Base-by-base conservation (phyloP, 2,797 vertebrate species). In the Neosalanx taihuensis region DNA sequence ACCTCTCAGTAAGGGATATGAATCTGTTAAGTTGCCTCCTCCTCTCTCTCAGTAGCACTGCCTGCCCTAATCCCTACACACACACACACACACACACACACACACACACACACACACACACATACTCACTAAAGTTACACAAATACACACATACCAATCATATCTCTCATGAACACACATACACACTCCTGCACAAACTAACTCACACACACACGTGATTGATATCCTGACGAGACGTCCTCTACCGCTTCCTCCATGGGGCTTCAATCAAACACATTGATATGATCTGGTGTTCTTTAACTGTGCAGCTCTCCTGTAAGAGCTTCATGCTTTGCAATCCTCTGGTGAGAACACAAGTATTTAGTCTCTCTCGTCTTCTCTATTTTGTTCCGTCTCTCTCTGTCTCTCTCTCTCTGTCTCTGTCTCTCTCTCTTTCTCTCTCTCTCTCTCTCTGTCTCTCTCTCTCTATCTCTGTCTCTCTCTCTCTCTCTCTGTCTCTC, bases 1-100 rank as follows among this genome's bases (percentile, higher is more conserved):
- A 90, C 86, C 88, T 88, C 87, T 87, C 86, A 82, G 85, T 89
- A 88, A 87, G 89, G 90, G 86, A 87, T 88, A 89, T 86, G 86
- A 90, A 90, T 89, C 89, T 88, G 88, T 89, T 88, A 88, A 87
- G 81, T 80, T n/a, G 65, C 53, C 69, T 31, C 65, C 70, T 75
- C 82, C 78, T 74, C 81, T 84, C 77, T 80, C 37, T 64, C 62
- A 41, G 53, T 59, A 35, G 46, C 62, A 57, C 64, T 46, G n/a
- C 15, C 61, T 13, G 23, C 35, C 72, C 53, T 49, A 64, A 75
- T 69, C 62, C 30, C 33, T 76, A 80, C 62, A 71, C 79, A 81
- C 79, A 76, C 83, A 75, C 78, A 72, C 73, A 53, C 5, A 20
- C 51, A 65, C 33, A 18, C 46, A 61, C 31, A 77, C 78, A 77